Evolutionary conservation across 1,140 invertebrate species (phyloP).

Genomic region (Episyrphus balteatus): DNA sequence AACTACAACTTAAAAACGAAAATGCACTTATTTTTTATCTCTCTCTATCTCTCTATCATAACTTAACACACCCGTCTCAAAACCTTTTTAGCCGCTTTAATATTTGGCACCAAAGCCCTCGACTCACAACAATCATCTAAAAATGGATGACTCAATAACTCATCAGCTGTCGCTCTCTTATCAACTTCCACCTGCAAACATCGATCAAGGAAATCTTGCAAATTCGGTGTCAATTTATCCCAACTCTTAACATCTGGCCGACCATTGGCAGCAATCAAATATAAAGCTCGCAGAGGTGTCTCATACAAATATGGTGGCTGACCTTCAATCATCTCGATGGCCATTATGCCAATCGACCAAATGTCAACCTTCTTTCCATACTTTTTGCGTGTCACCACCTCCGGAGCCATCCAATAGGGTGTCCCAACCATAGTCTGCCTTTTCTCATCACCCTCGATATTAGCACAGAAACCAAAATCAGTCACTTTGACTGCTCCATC

Average conservation of each 20-base stretch:
- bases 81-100: slow-evolving; percentile 62
- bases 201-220: slow-evolving; percentile 77
- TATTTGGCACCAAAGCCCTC: slow-evolving; percentile 75
- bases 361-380: slow-evolving; percentile 90
- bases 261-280: slow-evolving; percentile 91
- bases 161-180: slow-evolving; percentile 67
- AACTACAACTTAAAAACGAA: too few relatives aligned
- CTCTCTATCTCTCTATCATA: too few relatives aligned
- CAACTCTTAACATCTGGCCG: slow-evolving; percentile 82
- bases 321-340: slow-evolving; percentile 92
- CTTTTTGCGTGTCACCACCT: slow-evolving; percentile 76
- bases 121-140: slow-evolving; percentile 75
- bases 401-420: slow-evolving; percentile 79
- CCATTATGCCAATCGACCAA: slow-evolving; percentile 95
- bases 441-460: slow-evolving; percentile 84
- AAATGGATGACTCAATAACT: slow-evolving; percentile 83
- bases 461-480: slow-evolving; percentile 96
- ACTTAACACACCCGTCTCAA: slow-evolving; percentile 14
- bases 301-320: slow-evolving; percentile 94
- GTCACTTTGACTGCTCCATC: slow-evolving; percentile 95
- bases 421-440: slow-evolving; percentile 93
- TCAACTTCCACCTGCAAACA: slow-evolving; percentile 92
- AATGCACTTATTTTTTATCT: too few relatives aligned
- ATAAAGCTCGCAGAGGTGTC: slow-evolving; percentile 84
- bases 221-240: slow-evolving; percentile 61